These are phyloP conservation scores for Agapornis canus DNA, from an alignment of 2,797 vertebrate genomes.

Conservation along the genomic window DNA sequence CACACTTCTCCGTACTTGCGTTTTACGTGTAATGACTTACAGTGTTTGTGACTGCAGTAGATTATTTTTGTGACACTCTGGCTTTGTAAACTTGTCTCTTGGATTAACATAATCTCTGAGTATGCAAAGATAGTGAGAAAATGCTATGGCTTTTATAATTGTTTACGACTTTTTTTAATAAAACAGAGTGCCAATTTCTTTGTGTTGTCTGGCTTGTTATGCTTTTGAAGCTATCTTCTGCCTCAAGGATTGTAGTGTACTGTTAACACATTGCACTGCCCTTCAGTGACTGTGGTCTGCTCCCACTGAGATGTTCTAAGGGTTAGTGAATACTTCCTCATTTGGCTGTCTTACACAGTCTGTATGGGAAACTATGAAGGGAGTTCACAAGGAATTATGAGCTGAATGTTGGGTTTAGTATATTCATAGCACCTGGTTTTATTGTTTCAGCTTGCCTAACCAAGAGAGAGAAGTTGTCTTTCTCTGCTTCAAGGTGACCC, in stretches of 20 bases:
- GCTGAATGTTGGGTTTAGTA: background rate
- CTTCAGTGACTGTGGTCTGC: background rate
- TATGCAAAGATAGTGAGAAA: background rate
- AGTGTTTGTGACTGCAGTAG: background rate
- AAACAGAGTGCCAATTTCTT: background rate
- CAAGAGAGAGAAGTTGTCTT: background rate
- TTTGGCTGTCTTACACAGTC: background rate
- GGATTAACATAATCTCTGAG: background rate
- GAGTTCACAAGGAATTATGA: background rate
- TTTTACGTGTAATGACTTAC: background rate
- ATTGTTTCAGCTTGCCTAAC: background rate
- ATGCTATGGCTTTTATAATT: background rate
- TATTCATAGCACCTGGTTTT: background rate
- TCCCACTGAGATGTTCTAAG: background rate
- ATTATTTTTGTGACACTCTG: background rate
- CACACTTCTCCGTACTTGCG: background rate
- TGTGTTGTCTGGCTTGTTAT: background rate
- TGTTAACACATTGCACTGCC: background rate
- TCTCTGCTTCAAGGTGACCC: background rate
- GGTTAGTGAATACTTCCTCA: background rate
- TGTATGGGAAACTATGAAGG: background rate
- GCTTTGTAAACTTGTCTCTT: background rate
- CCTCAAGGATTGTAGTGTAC: fast-evolving
- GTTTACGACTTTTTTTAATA: background rate
- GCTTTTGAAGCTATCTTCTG: background rate